Conservation (phyloP, 2,113 vertebrate genomes). For the Centropus unirufus region DNA sequence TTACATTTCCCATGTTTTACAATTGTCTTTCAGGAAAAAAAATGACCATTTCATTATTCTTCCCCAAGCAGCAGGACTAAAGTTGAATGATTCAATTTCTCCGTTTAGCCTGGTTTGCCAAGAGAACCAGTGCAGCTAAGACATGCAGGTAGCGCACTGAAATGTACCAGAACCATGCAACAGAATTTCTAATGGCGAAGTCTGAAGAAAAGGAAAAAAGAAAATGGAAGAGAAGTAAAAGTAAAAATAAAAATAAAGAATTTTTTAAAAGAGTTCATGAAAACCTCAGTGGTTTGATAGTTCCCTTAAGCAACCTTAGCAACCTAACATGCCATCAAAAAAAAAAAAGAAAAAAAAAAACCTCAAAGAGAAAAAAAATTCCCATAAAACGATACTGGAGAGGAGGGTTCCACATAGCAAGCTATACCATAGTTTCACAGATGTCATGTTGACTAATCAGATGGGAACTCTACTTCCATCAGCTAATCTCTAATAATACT, state of each 20-base stretch:
- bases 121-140: background rate
- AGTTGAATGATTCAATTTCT: background rate
- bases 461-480: background rate
- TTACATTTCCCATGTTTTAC: background rate
- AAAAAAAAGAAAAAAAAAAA: background rate
- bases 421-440: background rate
- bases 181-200: background rate
- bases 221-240: accelerated
- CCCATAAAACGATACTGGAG: background rate
- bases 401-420: background rate
- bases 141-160: background rate
- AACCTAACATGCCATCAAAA: background rate
- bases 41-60: background rate
- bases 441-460: background rate
- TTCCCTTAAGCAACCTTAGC: background rate
- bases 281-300: background rate
- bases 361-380: background rate
- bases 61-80: background rate
- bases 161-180: background rate
- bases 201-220: background rate
- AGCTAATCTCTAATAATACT: background rate
- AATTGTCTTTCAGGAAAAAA: background rate
- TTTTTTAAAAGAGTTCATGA: background rate
- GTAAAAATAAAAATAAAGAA: too few species aligned
- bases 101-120: background rate